Evolutionary conservation across 2,797 vertebrate genomes (phyloP).

Genomic region (Hippopotamyrus pictus): DNA sequence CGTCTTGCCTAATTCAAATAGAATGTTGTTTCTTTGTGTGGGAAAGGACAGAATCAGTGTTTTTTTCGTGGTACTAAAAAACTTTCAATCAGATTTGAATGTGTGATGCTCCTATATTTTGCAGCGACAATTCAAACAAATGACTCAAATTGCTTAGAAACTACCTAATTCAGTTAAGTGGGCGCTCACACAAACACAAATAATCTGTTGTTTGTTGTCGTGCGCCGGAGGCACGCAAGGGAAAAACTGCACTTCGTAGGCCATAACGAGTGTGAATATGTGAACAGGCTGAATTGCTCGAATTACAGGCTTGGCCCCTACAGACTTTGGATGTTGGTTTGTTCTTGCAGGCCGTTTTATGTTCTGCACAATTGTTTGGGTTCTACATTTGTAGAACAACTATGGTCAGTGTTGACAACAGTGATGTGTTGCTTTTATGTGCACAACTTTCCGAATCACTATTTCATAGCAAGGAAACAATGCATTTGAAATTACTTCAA

Average conservation of each 20-base stretch:
- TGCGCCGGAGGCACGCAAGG: not conserved
- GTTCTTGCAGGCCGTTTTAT: not conserved
- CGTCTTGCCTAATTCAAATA: not conserved
- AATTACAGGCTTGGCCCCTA: not conserved
- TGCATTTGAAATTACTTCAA: not conserved
- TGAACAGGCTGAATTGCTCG: not conserved
- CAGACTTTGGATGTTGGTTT: not conserved
- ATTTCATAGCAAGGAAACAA: not conserved
- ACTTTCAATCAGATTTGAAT: not conserved
- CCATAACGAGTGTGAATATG: not conserved
- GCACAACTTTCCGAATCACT: not conserved
- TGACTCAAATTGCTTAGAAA: not conserved
- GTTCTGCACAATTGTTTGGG: not conserved
- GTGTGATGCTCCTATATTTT: constrained; percentile 19
- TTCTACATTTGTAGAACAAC: not conserved
- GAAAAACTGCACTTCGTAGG: not conserved
- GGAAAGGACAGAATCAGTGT: not conserved
- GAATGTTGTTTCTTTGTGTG: not conserved
- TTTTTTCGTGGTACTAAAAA: not conserved
- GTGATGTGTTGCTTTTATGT: not conserved
- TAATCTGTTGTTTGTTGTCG: not conserved
- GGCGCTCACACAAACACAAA: not conserved
- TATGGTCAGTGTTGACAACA: not conserved
- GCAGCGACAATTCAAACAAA: not conserved
- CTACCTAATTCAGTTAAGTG: not conserved